Evolutionary conservation across 1,140 invertebrate species (phyloP).

Genomic region (Euwallacea similis): DNA sequence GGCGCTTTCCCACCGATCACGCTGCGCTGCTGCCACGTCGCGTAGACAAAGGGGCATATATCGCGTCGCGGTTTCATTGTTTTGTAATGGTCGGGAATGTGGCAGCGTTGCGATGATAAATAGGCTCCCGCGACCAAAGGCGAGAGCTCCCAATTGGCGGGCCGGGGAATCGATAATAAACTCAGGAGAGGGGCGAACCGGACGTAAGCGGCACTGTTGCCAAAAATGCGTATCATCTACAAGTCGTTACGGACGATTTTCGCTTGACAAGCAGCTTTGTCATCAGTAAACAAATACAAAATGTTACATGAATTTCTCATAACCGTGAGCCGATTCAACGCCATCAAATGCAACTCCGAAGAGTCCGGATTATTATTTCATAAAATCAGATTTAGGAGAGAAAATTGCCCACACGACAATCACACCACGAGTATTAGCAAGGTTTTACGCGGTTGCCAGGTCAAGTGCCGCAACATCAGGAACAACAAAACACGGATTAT

Average conservation of each 20-base stretch:
- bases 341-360: too few species aligned
- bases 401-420: slow-evolving; percentile 5
- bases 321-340: too few species aligned
- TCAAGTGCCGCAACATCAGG: slow-evolving; percentile 53
- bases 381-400: not conserved
- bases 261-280: slow-evolving; percentile 42
- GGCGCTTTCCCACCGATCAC: slow-evolving; percentile 43
- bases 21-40: slow-evolving; percentile 39
- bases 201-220: slow-evolving; percentile 44
- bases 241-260: slow-evolving; percentile 41
- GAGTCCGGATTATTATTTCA: not conserved
- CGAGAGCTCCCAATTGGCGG: slow-evolving; percentile 50
- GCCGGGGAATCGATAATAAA: slow-evolving; percentile 49
- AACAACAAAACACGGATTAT: slow-evolving; percentile 49
- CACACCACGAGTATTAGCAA: slow-evolving; percentile 47
- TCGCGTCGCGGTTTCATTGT: slow-evolving; percentile 9
- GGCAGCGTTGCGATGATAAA: slow-evolving; percentile 47
- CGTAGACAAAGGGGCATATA: slow-evolving; percentile 20
- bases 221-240: slow-evolving; percentile 28
- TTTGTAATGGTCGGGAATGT: slow-evolving; percentile 29
- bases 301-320: slow-evolving; percentile 45
- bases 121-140: slow-evolving; percentile 51
- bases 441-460: slow-evolving; percentile 52
- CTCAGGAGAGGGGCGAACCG: slow-evolving; percentile 47
- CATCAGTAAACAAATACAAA: slow-evolving; percentile 51